Percentiles rank a stretch among this genome's conserved stretches.
phyloP scores from a whole-genome alignment of 2,113 vertebrate genomes.

The Cynopterus brachyotis region DNA sequence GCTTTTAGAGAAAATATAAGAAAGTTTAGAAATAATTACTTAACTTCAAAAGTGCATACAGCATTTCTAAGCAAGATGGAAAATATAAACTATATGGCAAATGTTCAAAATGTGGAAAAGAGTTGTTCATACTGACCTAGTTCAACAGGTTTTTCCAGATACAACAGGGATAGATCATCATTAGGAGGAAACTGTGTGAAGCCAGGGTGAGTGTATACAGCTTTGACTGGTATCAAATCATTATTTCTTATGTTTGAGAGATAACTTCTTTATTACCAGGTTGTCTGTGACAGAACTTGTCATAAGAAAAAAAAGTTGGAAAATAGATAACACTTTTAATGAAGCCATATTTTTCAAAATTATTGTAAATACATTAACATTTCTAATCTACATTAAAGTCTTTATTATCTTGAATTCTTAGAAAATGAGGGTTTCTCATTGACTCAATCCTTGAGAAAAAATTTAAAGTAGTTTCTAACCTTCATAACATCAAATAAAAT shows the following conservation, averaged over 20 bases:
- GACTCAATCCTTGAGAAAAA: neutral
- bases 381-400: neutral
- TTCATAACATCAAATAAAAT: neutral
- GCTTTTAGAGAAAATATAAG: neutral
- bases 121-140: neutral
- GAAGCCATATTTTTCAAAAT: neutral
- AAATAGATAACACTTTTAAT: neutral
- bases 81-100: neutral
- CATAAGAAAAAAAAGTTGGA: neutral
- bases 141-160: neutral
- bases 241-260: neutral
- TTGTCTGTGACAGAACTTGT: neutral
- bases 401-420: constrained; percentile 5
- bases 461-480: neutral
- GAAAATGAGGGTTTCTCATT: neutral
- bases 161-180: neutral
- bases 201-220: neutral
- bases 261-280: neutral
- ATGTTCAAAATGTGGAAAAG: neutral
- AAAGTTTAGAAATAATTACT: neutral
- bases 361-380: neutral
- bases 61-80: neutral
- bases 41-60: neutral
- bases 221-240: neutral
- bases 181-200: neutral